A percentile compares a stretch with the other conserved stretches of the same genome.
phyloP scores from a whole-genome alignment of 2,888 invertebrate genomes.

The Papilio elwesi region DNA sequence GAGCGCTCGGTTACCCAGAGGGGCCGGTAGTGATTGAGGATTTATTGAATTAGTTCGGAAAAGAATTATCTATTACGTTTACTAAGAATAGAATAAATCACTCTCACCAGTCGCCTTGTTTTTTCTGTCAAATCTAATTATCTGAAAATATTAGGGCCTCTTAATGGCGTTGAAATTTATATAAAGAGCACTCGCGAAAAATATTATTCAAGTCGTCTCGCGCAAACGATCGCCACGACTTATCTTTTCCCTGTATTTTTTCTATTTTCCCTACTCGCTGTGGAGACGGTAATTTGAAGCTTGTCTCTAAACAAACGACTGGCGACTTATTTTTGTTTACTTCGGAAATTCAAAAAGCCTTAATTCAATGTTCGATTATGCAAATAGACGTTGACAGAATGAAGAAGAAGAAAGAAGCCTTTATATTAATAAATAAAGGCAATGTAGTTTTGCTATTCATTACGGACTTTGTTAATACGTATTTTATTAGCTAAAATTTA shows the following conservation, averaged over 20 bases:
- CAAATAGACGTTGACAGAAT: not conserved
- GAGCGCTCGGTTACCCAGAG: no score
- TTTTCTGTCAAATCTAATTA: not conserved
- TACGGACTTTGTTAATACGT: no score
- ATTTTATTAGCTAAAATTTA: no score
- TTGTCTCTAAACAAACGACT: not conserved
- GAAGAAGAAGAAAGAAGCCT: not conserved
- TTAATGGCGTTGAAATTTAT: slow-evolving; percentile 16
- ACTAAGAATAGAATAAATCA: no score
- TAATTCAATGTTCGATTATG: not conserved
- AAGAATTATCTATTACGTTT: no score
- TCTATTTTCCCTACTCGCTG: not conserved
- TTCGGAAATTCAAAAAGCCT: not conserved
- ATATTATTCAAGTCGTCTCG: slow-evolving; percentile 8
- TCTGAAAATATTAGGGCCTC: slow-evolving; percentile 10
- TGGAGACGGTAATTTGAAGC: not conserved
- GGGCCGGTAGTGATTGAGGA: no score
- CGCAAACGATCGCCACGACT: not conserved
- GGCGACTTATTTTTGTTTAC: not conserved
- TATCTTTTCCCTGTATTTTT: not conserved
- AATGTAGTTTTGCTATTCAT: no score
- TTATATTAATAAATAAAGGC: no score
- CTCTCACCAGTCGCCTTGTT: not conserved
- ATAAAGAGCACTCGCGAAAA: not conserved
- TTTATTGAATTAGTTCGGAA: no score